These are phyloP conservation scores for Solea senegalensis DNA, from an alignment of 2,113 vertebrate genomes.

Conservation along the genomic window DNA sequence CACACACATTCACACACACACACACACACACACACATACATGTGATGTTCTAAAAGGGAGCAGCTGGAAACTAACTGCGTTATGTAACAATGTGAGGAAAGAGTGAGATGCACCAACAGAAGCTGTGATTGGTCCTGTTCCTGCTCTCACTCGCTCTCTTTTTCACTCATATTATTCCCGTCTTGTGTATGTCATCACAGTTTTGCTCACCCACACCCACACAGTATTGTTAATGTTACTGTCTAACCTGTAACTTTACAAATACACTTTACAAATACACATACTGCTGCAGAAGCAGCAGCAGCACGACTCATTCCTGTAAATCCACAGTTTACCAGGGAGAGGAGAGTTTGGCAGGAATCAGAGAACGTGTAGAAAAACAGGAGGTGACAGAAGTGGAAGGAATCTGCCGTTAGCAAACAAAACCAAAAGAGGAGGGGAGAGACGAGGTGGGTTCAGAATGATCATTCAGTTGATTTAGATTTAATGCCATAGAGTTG, in stretches of 20 bases:
- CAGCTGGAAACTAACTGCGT: slow-evolving; percentile 32
- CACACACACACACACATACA: slow-evolving; percentile 7
- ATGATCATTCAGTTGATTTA: neutral
- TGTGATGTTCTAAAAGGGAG: slow-evolving; percentile 10
- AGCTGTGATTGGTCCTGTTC: slow-evolving; percentile 59
- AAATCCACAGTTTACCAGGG: no score
- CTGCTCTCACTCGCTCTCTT: neutral
- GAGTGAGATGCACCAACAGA: slow-evolving; percentile 14
- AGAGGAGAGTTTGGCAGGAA: slow-evolving; percentile 30
- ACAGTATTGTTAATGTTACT: no score
- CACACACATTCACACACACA: slow-evolving; percentile 3
- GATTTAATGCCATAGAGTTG: neutral
- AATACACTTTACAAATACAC: neutral
- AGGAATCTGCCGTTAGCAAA: slow-evolving; percentile 23
- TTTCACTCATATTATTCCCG: neutral
- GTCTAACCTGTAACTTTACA: no score
- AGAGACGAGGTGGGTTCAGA: neutral
- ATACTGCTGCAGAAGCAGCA: no score
- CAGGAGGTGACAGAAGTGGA: slow-evolving; percentile 15
- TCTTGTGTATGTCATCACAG: neutral
- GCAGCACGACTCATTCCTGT: no score
- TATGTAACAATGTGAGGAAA: slow-evolving; percentile 40
- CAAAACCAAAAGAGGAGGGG: neutral
- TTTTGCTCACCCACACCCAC: neutral
- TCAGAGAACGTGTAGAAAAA: slow-evolving; percentile 8